Evolutionary conservation across 2,888 invertebrate species (phyloP), one percentile per base, ranked within the genome.

Genomic region (Melangyna quadrimaculata): DNA sequence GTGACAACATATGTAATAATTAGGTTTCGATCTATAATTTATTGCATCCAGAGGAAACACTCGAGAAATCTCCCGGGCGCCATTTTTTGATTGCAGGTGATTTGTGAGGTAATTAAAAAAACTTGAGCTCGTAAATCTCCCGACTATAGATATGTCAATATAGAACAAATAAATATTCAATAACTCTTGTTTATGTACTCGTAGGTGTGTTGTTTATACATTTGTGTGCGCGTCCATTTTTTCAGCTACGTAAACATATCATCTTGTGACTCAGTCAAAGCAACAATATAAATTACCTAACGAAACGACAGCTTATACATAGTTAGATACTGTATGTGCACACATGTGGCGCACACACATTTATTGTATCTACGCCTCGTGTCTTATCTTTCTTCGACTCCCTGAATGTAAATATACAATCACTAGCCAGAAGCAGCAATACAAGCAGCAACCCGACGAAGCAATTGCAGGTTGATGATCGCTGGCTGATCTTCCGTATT

Each of bases 381-480:
- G 77, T 81, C 86, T 81, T 86, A 86, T 86, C 86, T 86, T 77
- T 81, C 80, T 51, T 80, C 80, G 67, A 32, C 81, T 72, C 71
- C 59, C 78, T 71, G 51, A 78, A 87, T 67, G 82, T 87, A 81
- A 78, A 87, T 87, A 87, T 65, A 78, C 72, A 72, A 61, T 37
- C 74, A 67, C 67, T 78, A 86, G 70, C 63, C 78, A 57, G 45
- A 59, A 78, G 65, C 63, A 61, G 59, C 61, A 59, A 59, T 53
- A n/a, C n/a, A n/a, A 57, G 59, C 77, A 71, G 63, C 81, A 43
- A 53, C 45, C 65, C 53, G 14, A 40, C 59, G 51, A 51, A 61
- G 71, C 75, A 70, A 73, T 67, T 79, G 73, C 79, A 87, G 82
- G 87, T 86, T 87, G 87, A 87, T 87, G 84, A 87, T 87, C 82